phyloP scores from a whole-genome alignment of 2,113 vertebrate species.

The Anoplopoma fimbria region DNA sequence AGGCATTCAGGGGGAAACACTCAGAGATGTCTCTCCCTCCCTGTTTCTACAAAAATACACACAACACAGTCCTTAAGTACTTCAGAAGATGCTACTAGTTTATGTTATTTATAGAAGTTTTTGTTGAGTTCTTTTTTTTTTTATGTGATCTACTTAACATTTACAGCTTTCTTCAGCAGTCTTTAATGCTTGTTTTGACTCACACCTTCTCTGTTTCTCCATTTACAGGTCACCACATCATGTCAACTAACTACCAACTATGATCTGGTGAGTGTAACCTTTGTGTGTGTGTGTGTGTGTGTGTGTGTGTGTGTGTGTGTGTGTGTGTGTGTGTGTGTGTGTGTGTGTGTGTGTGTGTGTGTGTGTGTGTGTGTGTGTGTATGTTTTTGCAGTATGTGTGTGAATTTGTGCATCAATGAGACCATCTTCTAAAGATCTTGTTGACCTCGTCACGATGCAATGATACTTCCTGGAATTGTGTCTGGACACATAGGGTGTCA shows the following conservation, averaged over 20 bases:
- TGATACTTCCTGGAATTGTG: constrained; percentile 42
- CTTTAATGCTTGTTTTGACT: neutral
- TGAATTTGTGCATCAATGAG: neutral
- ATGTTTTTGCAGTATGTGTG: neutral
- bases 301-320: neutral
- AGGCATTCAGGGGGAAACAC: constrained; percentile 49
- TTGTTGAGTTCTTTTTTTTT: neutral
- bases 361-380: neutral
- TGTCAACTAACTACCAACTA: constrained; percentile 74
- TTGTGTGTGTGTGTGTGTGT: neutral
- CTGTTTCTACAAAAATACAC: constrained; percentile 9
- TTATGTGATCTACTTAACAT: neutral
- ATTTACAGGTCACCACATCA: constrained; percentile 73
- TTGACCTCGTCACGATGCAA: constrained; percentile 10
- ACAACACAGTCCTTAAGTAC: neutral
- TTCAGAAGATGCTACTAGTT: neutral
- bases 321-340: neutral
- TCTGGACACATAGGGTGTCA: too few species aligned
- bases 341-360: constrained; percentile 1
- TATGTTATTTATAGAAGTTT: neutral
- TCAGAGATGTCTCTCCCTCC: constrained; percentile 15
- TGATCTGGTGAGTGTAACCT: constrained; percentile 75
- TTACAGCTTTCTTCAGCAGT: neutral
- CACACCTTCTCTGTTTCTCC: constrained; percentile 22
- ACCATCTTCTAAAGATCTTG: constrained; percentile 5